phyloP scores from a whole-genome alignment of 2,888 invertebrate genomes.

The Cryptus viduatorius region DNA sequence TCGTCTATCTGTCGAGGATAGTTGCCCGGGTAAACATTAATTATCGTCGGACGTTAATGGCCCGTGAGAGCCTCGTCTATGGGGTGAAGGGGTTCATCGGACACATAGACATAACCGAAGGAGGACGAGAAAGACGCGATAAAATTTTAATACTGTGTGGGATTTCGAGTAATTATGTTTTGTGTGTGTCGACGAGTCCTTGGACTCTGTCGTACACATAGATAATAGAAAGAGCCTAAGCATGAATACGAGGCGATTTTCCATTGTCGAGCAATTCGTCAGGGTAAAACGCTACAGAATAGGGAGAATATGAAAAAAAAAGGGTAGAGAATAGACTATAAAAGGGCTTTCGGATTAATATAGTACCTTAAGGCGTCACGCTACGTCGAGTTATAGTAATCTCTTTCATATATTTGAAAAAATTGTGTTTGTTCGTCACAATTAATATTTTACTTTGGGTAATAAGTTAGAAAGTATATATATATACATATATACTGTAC shows the following conservation, averaged over 20 bases:
- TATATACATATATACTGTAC: not conserved
- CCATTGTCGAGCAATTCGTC: slow-evolving; percentile 78
- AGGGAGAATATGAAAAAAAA: slow-evolving; percentile 20
- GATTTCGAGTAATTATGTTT: slow-evolving; percentile 82
- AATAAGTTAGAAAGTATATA: not conserved
- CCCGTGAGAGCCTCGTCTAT: slow-evolving; percentile 63
- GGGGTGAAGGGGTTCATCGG: slow-evolving; percentile 14
- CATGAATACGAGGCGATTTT: slow-evolving; percentile 49
- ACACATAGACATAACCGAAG: not conserved
- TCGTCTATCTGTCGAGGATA: slow-evolving; percentile 21
- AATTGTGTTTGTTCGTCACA: not conserved
- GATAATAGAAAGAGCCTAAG: not conserved
- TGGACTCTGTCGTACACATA: slow-evolving; percentile 25
- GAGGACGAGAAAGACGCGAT: slow-evolving; percentile 67
- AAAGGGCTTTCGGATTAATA: slow-evolving; percentile 31
- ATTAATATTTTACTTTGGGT: not conserved
- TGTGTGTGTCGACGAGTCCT: slow-evolving; percentile 69
- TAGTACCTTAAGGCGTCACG: slow-evolving; percentile 26
- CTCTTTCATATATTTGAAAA: not conserved
- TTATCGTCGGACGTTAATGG: slow-evolving; percentile 75
- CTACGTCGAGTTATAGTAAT: slow-evolving; percentile 41
- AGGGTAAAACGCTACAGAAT: slow-evolving; percentile 40
- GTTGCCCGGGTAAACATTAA: slow-evolving; percentile 76
- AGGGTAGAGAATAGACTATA: slow-evolving; percentile 19
- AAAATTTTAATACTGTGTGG: slow-evolving; percentile 82